Conservation (phyloP, 1,140 invertebrate species). For the Alviniconcha marisindica region DNA sequence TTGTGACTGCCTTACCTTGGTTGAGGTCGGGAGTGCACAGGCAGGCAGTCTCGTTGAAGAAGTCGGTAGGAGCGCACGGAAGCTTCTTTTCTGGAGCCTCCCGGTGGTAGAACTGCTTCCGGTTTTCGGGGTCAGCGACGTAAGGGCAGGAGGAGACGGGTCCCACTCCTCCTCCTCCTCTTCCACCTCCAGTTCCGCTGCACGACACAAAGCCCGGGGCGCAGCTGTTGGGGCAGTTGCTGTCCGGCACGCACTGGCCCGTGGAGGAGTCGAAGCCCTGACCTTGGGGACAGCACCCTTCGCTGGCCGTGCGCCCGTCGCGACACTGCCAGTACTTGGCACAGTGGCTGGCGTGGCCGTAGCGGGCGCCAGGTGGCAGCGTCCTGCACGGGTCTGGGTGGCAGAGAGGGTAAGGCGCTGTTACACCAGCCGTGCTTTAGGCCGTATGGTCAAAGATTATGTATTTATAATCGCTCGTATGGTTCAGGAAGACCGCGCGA, state of each 20-base stretch:
- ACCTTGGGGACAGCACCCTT: constrained; percentile 22
- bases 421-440: no score
- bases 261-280: not conserved
- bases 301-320: not conserved
- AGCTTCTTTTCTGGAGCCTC: not conserved
- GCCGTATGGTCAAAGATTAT: no score
- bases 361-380: not conserved
- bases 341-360: constrained; percentile 21
- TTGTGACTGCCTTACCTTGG: no score
- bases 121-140: not conserved
- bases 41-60: constrained; percentile 11
- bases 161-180: no score
- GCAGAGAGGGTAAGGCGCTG: not conserved
- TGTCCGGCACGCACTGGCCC: constrained; percentile 11
- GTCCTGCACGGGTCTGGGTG: constrained; percentile 29
- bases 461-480: no score
- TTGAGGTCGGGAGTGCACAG: not conserved
- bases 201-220: not conserved
- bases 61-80: not conserved
- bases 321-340: constrained; percentile 20
- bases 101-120: not conserved
- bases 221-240: constrained; percentile 28
- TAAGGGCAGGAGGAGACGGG: not conserved
- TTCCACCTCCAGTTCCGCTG: not conserved
- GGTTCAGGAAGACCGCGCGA: no score